A percentile compares a stretch with the other conserved stretches of the same genome.
Evolutionary conservation across 2,888 invertebrate genomes (phyloP).

Genomic region (Campoletis raptor): DNA sequence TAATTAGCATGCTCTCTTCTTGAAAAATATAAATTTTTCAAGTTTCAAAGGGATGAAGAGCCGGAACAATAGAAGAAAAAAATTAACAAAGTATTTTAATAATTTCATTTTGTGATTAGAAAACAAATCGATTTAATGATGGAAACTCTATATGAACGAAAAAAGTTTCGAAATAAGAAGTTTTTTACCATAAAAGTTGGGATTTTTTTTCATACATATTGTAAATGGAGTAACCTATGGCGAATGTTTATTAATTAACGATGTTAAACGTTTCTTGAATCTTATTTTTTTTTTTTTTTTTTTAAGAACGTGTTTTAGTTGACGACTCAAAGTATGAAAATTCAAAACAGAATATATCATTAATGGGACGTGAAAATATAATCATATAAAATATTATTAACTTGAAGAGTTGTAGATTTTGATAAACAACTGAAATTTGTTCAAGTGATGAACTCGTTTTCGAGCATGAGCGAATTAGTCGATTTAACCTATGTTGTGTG

Average conservation of each 20-base stretch:
- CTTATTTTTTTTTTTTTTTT: not conserved
- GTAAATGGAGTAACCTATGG: too few species aligned
- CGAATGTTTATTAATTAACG: not conserved
- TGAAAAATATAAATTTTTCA: too few species aligned
- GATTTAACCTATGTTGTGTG: not conserved
- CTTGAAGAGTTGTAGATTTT: not conserved
- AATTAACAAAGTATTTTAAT: too few species aligned
- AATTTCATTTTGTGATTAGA: too few species aligned
- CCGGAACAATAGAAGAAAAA: too few species aligned
- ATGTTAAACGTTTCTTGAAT: not conserved
- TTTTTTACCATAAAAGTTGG: too few species aligned
- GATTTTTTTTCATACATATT: too few species aligned
- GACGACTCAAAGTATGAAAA: not conserved
- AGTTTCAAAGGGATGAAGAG: too few species aligned
- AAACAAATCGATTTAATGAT: too few species aligned
- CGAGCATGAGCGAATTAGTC: not conserved
- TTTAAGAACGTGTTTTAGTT: not conserved
- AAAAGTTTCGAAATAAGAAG: too few species aligned
- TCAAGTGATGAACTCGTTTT: not conserved
- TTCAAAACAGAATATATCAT: not conserved
- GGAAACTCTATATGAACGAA: too few species aligned
- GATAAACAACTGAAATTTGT: not conserved
- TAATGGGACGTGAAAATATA: not conserved
- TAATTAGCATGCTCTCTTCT: too few species aligned
- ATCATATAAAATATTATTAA: not conserved